Evolutionary conservation across 2,113 vertebrate species (phyloP).

Genomic region (Reinhardtius hippoglossoides): DNA sequence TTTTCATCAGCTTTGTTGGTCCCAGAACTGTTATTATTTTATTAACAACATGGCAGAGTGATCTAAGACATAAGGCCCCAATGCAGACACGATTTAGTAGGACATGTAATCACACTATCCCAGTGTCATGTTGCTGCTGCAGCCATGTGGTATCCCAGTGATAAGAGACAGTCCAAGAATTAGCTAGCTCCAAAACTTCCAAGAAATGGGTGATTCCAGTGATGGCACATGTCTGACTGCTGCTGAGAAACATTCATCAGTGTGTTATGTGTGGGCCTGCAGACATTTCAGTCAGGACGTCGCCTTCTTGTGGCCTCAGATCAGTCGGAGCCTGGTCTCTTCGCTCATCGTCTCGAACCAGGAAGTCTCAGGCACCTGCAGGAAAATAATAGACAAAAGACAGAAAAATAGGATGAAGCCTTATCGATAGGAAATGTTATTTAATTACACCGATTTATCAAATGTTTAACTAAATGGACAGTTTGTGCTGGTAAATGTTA

Average conservation of each 20-base stretch:
- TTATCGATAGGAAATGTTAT: not conserved
- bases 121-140: constrained; percentile 3
- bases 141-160: not conserved
- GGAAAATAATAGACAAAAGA: constrained; percentile 29
- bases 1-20: constrained; percentile 7
- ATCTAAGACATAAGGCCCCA: constrained; percentile 33
- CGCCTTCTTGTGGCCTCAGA: constrained; percentile 10
- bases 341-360: not conserved
- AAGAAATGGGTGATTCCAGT: not conserved
- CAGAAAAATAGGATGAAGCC: not conserved
- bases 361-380: constrained; percentile 53
- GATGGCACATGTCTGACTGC: not conserved
- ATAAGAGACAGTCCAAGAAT: not conserved
- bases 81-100: not conserved
- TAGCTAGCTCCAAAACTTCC: not conserved
- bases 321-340: not conserved
- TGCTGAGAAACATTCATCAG: constrained; percentile 38
- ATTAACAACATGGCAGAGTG: not conserved
- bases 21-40: too few relatives aligned
- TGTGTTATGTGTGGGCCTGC: not conserved
- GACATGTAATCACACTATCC: constrained; percentile 14
- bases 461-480: constrained; percentile 11
- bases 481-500: constrained; percentile 19
- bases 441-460: constrained; percentile 33
- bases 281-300: not conserved